Base-by-base conservation (phyloP, 35 echinoderm and acorn worm species). In the Ptychodera flava region DNA sequence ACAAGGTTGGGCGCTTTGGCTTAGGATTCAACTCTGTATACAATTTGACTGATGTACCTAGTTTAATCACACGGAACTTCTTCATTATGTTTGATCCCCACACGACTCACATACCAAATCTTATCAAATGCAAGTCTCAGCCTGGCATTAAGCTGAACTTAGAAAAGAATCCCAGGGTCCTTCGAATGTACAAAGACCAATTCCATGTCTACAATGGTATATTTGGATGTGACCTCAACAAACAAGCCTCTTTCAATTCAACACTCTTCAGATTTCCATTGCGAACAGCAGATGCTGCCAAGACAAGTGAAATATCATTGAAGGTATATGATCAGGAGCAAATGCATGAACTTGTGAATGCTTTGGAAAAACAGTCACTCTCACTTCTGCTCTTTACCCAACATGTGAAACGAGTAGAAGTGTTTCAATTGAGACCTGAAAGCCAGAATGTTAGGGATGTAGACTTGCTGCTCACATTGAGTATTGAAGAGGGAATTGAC, bases 1-100 rank as follows among this genome's bases (percentile, higher is more conserved):
- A 78, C 1, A 97, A 97, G 80, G 89, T 97, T 37, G 95, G 95
- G 77, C 37, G 86, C 36, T 97, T 97, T 89, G 95, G 95, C 6
- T 53, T 91, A 31, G 95, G 95, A 78, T 97, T 97, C 38, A 97
- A 93, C 31, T 88, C 95, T 33, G 95, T 97, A 0, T 97, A 97
- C 86, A 91, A 97, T 38, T 32, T 97, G 1, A 97, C 95, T 35
- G 95, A 97, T 82, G 95, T 97, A 14, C 95, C 95, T 33, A 89
- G 89, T 37, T 85, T 97, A 36, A 82, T 97, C 22, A 93, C 89
- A n/a, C 37, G 91, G 1, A 34, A 87, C 16, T 91, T 76, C 33
- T 31, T 97, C 2, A 77, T 90, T 28, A 81, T 89, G 53, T 97
- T 93, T 82, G 95, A 97, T 86, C 95, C 95, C 0, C 89, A 91